Evolutionary conservation across 2,113 vertebrate genomes (phyloP).

Genomic region (Pelodiscus sinensis): DNA sequence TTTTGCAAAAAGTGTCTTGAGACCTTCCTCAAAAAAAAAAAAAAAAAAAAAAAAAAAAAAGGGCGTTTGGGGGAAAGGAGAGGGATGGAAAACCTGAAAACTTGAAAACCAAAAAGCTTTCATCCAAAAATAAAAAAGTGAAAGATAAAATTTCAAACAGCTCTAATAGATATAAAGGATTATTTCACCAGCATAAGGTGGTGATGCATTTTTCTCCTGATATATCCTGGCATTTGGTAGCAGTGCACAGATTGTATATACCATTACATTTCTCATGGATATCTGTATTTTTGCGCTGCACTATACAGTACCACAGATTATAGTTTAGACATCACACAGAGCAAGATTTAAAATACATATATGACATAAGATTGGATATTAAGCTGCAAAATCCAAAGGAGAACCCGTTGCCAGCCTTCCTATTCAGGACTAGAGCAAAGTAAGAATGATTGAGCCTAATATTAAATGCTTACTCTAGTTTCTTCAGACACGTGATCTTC

Average conservation of each 20-base stretch:
- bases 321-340: not conserved
- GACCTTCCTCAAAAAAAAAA: too few relatives aligned
- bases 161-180: not conserved
- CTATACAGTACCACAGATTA: not conserved
- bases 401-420: not conserved
- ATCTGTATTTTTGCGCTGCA: not conserved
- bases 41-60: too few relatives aligned
- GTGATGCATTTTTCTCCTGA: not conserved
- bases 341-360: not conserved
- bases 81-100: too few relatives aligned
- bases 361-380: accelerated
- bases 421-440: not conserved
- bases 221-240: not conserved
- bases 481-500: slow-evolving; percentile 79
- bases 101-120: not conserved
- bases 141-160: not conserved
- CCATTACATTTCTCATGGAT: not conserved
- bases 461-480: slow-evolving; percentile 83
- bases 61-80: too few relatives aligned
- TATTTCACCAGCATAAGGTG: not conserved
- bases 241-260: accelerated
- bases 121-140: not conserved
- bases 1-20: too few relatives aligned
- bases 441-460: not conserved
- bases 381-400: not conserved